phyloP scores from a whole-genome alignment of 2,797 vertebrate genomes.

The Tokudaia muenninki region DNA sequence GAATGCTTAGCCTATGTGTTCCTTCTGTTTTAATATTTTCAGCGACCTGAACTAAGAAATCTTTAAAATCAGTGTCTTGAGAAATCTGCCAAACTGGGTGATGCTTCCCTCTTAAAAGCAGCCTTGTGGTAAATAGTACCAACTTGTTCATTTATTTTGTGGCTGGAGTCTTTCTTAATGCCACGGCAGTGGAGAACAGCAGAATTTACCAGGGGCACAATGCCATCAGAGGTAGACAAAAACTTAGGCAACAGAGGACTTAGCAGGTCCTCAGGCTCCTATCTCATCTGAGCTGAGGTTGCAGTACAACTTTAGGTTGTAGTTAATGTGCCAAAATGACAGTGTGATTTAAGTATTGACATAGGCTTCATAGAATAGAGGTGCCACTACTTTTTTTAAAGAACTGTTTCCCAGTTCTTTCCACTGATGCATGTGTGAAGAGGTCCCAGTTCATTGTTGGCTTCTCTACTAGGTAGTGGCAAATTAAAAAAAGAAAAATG shows the following conservation, averaged over 20 bases:
- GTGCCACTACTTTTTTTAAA: not conserved
- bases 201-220: not conserved
- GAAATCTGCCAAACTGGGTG: too few relatives aligned
- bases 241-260: not conserved
- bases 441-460: not conserved
- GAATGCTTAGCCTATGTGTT: not conserved
- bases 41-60: not conserved
- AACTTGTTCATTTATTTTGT: not conserved
- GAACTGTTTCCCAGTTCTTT: not conserved
- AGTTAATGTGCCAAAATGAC: not conserved
- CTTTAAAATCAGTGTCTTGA: not conserved
- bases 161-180: not conserved
- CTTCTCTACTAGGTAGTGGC: not conserved
- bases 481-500: not conserved
- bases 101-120: not conserved
- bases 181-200: not conserved
- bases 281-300: not conserved
- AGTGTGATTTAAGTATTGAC: not conserved
- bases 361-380: not conserved
- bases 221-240: too few relatives aligned
- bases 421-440: not conserved
- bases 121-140: not conserved
- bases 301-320: not conserved
- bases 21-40: not conserved
- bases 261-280: not conserved